Evolutionary conservation across 2,113 vertebrate species (phyloP).

Genomic region (Odocoileus virginianus): DNA sequence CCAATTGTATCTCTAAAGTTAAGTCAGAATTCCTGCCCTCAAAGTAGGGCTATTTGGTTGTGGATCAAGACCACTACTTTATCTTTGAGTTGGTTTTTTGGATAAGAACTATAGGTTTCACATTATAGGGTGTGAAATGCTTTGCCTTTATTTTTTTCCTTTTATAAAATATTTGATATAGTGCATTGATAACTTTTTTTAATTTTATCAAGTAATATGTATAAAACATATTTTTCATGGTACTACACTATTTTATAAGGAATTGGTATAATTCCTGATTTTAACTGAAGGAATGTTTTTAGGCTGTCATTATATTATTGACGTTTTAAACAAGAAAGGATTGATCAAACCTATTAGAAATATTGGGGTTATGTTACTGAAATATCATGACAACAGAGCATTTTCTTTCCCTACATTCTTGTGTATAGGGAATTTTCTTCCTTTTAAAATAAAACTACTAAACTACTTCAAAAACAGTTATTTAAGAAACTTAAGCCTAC

Average conservation of each 20-base stretch:
- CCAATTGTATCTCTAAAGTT: not conserved
- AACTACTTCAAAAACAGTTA: slow-evolving; percentile 22
- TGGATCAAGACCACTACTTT: slow-evolving; percentile 4
- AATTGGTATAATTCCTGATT: slow-evolving; percentile 17
- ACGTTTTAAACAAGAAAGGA: slow-evolving; percentile 9
- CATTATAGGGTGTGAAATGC: not conserved
- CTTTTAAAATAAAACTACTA: not conserved
- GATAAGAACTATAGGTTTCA: not conserved
- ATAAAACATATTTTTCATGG: not conserved
- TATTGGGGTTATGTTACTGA: not conserved
- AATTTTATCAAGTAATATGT: not conserved
- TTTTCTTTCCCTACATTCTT: not conserved
- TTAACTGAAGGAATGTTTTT: slow-evolving; percentile 15
- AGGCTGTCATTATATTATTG: slow-evolving; percentile 1
- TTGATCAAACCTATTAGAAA: slow-evolving; percentile 8
- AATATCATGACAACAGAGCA: not conserved
- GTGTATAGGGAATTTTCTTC: not conserved
- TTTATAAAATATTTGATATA: slow-evolving; percentile 4
- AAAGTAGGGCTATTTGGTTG: not conserved
- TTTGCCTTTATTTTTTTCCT: not conserved
- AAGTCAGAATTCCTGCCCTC: not conserved
- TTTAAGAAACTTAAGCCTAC: slow-evolving; percentile 1
- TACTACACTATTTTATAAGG: not conserved
- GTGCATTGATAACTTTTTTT: not conserved
- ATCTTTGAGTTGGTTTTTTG: not conserved